Evolutionary conservation across 2,113 vertebrate genomes (phyloP), one percentile per base, ranked within the genome.

Genomic region (Craseonycteris thonglongyai): DNA sequence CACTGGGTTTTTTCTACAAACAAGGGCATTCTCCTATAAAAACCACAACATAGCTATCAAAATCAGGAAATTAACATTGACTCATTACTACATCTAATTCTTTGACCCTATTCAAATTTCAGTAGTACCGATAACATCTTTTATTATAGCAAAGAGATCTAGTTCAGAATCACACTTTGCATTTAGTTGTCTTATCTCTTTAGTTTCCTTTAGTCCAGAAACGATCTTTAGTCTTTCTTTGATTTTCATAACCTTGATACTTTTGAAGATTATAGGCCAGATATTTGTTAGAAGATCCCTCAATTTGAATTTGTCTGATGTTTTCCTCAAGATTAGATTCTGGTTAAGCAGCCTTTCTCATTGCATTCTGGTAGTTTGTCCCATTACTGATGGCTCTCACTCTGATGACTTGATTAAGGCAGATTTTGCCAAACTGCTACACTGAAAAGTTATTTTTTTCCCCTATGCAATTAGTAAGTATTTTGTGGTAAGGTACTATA

Each of bases 371-470:
- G 61, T 26, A 38, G 7, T 80, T 90, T 56, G 56, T 93, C n/a
- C 47, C 38, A 21, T 94, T 40, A 35, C 58, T 69, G 26, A 66
- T 40, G 51, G n/a, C 81, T 47, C 61, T 94, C 22, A 74, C 69
- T 91, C 63, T 54, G 56, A 72, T 90, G 76, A 51, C 58, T 83
- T 81, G 59, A 71, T 88, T 54, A 68, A 81, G 12, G n/a, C 80
- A 51, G 42, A 58, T 94, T 90, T 93, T 75, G 30, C 68, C 66
- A 61, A 80, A 96, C 22, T 82, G 94, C 13, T 88, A n/a, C 30
- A 47, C 18, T 92, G 54, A 81, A 84, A 95, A 81, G 11, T 65
- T 90, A 80, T 22, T 95, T 2, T 51, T 87, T 68, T 66, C 15
- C 5, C 78, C 47, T 18, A 83, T 91, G 22, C 10, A 56, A 28